phyloP scores from a whole-genome alignment of 2,888 invertebrate genomes.

The Busseola fusca region DNA sequence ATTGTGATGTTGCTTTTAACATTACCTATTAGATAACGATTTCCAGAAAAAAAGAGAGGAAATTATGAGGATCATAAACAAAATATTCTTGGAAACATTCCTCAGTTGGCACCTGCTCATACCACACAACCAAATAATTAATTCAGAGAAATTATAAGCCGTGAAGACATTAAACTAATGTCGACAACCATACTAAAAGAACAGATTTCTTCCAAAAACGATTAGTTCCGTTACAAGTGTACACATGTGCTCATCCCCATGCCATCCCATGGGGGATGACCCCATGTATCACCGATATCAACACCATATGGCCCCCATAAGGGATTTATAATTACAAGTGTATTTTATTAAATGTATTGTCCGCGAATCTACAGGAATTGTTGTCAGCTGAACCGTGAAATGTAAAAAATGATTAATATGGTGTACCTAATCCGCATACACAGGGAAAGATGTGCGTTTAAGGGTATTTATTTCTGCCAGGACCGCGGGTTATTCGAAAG shows the following conservation, averaged over 20 bases:
- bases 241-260: constrained; percentile 76
- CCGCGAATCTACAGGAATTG: constrained; percentile 68
- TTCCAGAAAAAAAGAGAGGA: background rate
- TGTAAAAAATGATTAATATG: constrained; percentile 70
- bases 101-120: background rate
- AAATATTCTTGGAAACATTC: background rate
- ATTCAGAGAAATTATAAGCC: constrained; percentile 20
- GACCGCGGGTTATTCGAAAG: too few relatives aligned
- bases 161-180: constrained; percentile 57
- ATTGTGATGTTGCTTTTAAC: background rate
- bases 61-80: background rate
- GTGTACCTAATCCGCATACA: constrained; percentile 33
- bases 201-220: constrained; percentile 71
- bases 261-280: constrained; percentile 58
- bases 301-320: constrained; percentile 84
- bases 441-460: constrained; percentile 6
- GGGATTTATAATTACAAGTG: constrained; percentile 81
- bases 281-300: constrained; percentile 67
- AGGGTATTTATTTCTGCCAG: background rate
- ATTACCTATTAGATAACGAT: background rate
- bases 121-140: background rate
- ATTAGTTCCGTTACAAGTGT: constrained; percentile 85
- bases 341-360: constrained; percentile 72
- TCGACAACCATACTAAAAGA: constrained; percentile 65
- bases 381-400: constrained; percentile 81